Evolutionary conservation across 1,140 invertebrate species (phyloP).

Genomic region (Stegodyphus dumicola): DNA sequence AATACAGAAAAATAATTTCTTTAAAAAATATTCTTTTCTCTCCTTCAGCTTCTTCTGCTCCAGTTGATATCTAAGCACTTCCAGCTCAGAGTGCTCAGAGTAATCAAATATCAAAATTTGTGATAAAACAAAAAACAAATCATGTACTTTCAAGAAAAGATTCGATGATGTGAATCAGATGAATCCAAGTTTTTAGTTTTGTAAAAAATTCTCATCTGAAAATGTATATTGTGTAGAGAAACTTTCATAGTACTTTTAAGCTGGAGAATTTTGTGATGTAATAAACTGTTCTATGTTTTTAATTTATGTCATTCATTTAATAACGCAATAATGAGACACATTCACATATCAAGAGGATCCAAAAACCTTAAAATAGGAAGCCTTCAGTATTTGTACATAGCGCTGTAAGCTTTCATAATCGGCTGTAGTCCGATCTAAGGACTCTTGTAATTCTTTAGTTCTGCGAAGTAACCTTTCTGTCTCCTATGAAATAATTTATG

Average conservation of each 20-base stretch:
- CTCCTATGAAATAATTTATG: conserved; percentile 7
- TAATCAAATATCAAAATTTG: background rate
- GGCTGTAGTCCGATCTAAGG: conserved; percentile 13
- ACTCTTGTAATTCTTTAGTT: conserved; percentile 34
- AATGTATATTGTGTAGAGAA: conserved; percentile 28
- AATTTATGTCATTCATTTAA: conserved; percentile 3
- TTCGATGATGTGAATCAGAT: too few species aligned
- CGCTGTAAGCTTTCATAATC: conserved; percentile 21
- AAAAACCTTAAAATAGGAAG: conserved; percentile 45
- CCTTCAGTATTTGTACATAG: conserved; percentile 31
- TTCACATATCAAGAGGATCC: conserved; percentile 2
- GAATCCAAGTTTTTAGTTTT: conserved; percentile 3
- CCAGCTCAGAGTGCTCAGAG: background rate
- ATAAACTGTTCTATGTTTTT: conserved; percentile 23
- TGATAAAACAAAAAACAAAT: background rate
- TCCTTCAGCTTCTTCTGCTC: background rate
- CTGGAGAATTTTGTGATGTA: conserved; percentile 56
- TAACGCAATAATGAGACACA: background rate
- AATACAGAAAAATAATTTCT: background rate
- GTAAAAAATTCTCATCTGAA: conserved; percentile 34
- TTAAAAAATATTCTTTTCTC: background rate
- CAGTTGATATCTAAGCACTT: background rate
- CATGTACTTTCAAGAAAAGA: background rate
- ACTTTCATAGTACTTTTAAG: conserved; percentile 40
- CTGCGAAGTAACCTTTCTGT: conserved; percentile 13